These are phyloP conservation scores for Oophaga pumilio DNA, from an alignment of 2,113 vertebrate species.

Conservation along the genomic window DNA sequence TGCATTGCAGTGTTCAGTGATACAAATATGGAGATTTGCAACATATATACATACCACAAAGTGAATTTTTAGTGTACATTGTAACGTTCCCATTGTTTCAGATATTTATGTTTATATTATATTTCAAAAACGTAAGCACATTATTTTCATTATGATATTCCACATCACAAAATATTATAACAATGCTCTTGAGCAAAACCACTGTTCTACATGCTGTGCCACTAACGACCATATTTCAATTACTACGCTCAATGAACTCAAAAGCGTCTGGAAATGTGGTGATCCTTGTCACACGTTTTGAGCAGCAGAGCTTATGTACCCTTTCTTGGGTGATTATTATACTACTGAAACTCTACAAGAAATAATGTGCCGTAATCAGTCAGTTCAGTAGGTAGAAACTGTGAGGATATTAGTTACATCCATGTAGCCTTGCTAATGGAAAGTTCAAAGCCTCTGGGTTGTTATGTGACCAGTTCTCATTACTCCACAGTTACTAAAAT, in stretches of 20 bases:
- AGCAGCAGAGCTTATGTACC: constrained; percentile 37
- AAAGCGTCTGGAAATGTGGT: constrained; percentile 34
- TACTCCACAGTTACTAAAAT: constrained; percentile 44
- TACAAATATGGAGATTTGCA: neutral
- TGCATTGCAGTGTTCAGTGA: neutral
- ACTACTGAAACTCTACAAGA: constrained; percentile 22
- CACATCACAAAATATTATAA: constrained; percentile 36
- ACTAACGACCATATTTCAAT: constrained; percentile 53
- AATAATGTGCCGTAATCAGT: constrained; percentile 45
- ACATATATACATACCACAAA: neutral
- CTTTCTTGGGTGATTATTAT: constrained; percentile 40
- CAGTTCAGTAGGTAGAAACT: constrained; percentile 21
- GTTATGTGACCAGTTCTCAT: constrained; percentile 23
- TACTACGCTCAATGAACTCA: constrained; percentile 48
- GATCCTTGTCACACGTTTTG: constrained; percentile 47
- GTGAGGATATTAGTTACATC: constrained; percentile 46
- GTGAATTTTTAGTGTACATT: neutral
- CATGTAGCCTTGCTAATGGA: constrained; percentile 28
- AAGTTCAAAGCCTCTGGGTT: constrained; percentile 34
- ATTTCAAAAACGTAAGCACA: constrained; percentile 25
- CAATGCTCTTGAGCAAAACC: constrained; percentile 31
- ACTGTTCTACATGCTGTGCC: constrained; percentile 1
- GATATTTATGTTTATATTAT: constrained; percentile 15
- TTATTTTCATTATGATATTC: constrained; percentile 34
- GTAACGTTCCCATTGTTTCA: constrained; percentile 9